Evolutionary conservation across 2,113 vertebrate genomes (phyloP).

Genomic region (Buteo buteo): DNA sequence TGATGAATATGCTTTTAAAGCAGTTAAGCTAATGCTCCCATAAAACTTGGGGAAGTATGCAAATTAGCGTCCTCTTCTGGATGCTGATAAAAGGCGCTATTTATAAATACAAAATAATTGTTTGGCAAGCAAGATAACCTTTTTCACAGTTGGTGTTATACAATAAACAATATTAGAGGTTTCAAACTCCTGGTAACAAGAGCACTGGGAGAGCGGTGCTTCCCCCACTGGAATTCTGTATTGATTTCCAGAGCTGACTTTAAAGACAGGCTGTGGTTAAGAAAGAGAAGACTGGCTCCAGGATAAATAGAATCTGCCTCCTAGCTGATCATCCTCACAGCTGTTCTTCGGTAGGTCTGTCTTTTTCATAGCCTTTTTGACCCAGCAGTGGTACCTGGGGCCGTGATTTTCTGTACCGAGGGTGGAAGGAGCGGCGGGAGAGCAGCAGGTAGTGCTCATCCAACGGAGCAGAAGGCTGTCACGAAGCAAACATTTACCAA

Average conservation of each 20-base stretch:
- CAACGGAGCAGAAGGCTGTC: background rate
- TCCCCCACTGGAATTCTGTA: background rate
- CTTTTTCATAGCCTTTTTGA: background rate
- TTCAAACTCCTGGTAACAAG: background rate
- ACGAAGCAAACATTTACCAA: background rate
- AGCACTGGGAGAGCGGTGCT: background rate
- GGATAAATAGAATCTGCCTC: background rate
- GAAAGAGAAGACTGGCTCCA: background rate
- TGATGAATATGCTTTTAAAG: slow-evolving; percentile 23
- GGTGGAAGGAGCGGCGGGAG: background rate
- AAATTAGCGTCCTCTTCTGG: slow-evolving; percentile 31
- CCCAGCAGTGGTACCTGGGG: background rate
- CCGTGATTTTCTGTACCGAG: background rate
- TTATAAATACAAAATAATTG: slow-evolving; percentile 31
- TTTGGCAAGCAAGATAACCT: slow-evolving; percentile 11
- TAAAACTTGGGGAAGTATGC: slow-evolving; percentile 33
- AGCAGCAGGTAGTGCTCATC: accelerated
- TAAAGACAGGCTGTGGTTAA: background rate
- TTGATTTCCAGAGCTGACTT: background rate
- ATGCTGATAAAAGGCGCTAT: background rate
- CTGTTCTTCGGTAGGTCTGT: background rate
- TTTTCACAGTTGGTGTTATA: background rate
- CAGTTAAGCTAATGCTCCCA: background rate
- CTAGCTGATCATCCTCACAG: background rate
- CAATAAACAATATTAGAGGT: background rate